Conservation (phyloP, 2,797 vertebrate species). For the Strix occidentalis region DNA sequence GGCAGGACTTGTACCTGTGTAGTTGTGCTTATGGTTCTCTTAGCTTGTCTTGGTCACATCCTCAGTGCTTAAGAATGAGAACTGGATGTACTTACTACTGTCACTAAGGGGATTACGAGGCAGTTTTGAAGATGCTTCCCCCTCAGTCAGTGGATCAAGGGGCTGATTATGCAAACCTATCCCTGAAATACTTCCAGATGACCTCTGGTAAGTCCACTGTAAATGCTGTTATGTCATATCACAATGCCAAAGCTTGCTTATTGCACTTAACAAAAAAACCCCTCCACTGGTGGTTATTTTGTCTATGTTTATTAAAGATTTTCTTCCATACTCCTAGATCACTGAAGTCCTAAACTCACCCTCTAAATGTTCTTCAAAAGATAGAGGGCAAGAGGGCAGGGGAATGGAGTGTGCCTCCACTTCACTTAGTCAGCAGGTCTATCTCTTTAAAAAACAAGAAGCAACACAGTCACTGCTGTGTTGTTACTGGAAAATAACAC, state of each 20-base stretch:
- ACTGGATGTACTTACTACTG: not conserved
- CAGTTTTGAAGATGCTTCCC: not conserved
- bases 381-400: not conserved
- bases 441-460: not conserved
- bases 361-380: not conserved
- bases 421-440: not conserved
- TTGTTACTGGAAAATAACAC: not conserved
- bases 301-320: not conserved
- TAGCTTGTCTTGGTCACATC: not conserved
- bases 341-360: not conserved
- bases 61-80: not conserved
- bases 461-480: not conserved
- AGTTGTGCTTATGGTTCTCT: not conserved
- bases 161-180: not conserved
- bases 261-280: not conserved
- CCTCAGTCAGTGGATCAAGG: not conserved
- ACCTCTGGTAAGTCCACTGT: not conserved
- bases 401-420: not conserved
- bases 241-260: not conserved
- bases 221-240: not conserved
- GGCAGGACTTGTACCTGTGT: not conserved
- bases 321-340: not conserved
- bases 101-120: not conserved
- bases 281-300: not conserved
- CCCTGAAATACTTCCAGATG: not conserved